Evolutionary conservation across 64 coral and sea anemone genomes (phyloP).

Genomic region (Montipora cactus): DNA sequence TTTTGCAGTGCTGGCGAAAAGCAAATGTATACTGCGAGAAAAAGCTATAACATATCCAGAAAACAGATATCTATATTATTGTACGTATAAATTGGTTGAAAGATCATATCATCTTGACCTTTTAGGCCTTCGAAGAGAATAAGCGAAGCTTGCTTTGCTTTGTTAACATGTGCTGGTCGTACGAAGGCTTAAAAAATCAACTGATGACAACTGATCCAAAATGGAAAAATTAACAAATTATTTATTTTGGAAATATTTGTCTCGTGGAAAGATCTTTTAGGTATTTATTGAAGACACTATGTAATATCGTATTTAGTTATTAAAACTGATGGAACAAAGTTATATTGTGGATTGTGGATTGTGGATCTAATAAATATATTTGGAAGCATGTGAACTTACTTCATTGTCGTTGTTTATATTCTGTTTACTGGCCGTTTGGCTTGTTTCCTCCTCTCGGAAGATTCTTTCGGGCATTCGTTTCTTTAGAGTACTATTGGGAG

Average conservation of each 20-base stretch:
- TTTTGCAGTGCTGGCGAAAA: too few relatives aligned
- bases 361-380: constrained; percentile 46
- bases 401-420: neutral
- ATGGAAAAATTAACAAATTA: constrained; percentile 41
- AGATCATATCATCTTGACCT: too few relatives aligned
- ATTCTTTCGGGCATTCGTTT: neutral
- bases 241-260: constrained; percentile 58
- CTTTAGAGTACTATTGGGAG: too few relatives aligned
- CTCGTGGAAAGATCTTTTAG: constrained; percentile 23
- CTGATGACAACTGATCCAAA: neutral
- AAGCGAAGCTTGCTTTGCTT: too few relatives aligned
- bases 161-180: too few relatives aligned
- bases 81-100: too few relatives aligned
- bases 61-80: too few relatives aligned
- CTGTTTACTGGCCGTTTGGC: neutral
- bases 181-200: neutral
- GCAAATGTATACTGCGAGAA: too few relatives aligned
- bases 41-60: too few relatives aligned
- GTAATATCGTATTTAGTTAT: constrained; percentile 53
- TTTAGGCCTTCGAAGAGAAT: too few relatives aligned
- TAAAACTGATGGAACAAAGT: constrained; percentile 43
- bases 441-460: too few relatives aligned
- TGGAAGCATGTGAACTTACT: neutral
- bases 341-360: neutral
- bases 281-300: constrained; percentile 46